These are phyloP conservation scores for Nannobrachium achirus DNA, from an alignment of 2,113 vertebrate genomes.

Conservation along the genomic window DNA sequence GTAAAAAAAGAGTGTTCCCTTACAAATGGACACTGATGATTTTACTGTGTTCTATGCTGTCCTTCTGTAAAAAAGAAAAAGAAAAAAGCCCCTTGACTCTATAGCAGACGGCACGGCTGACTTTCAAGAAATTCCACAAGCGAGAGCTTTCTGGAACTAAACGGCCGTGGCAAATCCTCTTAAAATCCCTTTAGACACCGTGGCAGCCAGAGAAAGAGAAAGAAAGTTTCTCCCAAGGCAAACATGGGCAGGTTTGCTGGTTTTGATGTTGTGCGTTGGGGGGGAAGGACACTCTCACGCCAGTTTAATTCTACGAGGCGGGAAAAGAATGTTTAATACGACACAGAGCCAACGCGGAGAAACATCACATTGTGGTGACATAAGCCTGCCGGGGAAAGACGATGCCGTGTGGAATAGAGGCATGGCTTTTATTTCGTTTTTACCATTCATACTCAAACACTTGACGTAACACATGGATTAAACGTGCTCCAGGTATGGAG, in stretches of 20 bases:
- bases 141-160: constrained; percentile 81
- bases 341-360: constrained; percentile 26
- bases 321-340: neutral
- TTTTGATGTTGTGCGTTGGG: constrained; percentile 67
- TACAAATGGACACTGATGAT: neutral
- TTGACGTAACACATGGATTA: neutral
- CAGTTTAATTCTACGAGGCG: neutral
- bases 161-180: constrained; percentile 82
- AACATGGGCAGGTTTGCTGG: constrained; percentile 76
- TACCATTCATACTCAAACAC: neutral
- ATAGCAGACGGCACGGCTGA: constrained; percentile 69
- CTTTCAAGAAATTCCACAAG: constrained; percentile 83
- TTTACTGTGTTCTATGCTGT: constrained; percentile 34
- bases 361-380: constrained; percentile 22
- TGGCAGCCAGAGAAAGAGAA: constrained; percentile 66
- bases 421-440: constrained; percentile 29
- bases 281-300: constrained; percentile 70
- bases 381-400: constrained; percentile 34
- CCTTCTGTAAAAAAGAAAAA: constrained; percentile 40
- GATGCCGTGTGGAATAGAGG: constrained; percentile 16
- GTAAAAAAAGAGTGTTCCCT: constrained; percentile 33
- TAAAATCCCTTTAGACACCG: constrained; percentile 81
- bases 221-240: constrained; percentile 76
- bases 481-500: neutral
- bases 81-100: constrained; percentile 47